A percentile compares a stretch with the other conserved stretches of the same genome.
These are phyloP conservation scores for Sympetrum striolatum DNA, from an alignment of 2,888 invertebrate genomes.

Conservation along the genomic window DNA sequence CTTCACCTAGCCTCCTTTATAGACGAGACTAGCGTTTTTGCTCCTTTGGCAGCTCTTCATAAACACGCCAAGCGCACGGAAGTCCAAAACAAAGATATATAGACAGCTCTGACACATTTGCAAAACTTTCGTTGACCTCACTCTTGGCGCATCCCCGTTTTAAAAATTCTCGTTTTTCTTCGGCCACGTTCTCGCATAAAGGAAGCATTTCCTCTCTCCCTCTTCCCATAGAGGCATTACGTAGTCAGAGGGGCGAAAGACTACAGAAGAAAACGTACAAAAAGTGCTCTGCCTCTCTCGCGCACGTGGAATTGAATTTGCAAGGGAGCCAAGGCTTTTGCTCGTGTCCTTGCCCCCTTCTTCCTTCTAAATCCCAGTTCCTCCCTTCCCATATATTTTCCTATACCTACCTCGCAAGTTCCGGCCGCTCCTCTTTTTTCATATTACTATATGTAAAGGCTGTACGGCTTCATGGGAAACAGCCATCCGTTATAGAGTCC, in stretches of 20 bases:
- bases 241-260: slow-evolving; percentile 16
- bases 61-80: not conserved
- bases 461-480: not conserved
- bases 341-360: not conserved
- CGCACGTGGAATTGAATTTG: slow-evolving; percentile 29
- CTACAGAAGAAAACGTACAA: not conserved
- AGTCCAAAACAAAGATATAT: not conserved
- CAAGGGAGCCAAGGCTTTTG: not conserved
- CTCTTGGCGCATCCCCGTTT: slow-evolving; percentile 5
- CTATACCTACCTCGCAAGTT: not conserved
- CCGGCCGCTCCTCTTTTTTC: not conserved
- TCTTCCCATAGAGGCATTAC: not conserved
- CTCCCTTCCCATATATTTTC: not conserved
- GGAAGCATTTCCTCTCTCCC: not conserved
- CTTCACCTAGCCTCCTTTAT: no score
- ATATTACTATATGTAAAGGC: slow-evolving; percentile 1
- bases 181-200: not conserved
- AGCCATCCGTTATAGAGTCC: slow-evolving; percentile 15
- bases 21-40: no score
- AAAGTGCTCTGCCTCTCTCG: not conserved
- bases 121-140: not conserved
- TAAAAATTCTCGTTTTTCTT: not conserved
- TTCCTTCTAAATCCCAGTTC: not conserved
- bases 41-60: not conserved
- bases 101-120: not conserved